phyloP scores from a whole-genome alignment of 2,797 vertebrate species.

The Myotis findleyi region DNA sequence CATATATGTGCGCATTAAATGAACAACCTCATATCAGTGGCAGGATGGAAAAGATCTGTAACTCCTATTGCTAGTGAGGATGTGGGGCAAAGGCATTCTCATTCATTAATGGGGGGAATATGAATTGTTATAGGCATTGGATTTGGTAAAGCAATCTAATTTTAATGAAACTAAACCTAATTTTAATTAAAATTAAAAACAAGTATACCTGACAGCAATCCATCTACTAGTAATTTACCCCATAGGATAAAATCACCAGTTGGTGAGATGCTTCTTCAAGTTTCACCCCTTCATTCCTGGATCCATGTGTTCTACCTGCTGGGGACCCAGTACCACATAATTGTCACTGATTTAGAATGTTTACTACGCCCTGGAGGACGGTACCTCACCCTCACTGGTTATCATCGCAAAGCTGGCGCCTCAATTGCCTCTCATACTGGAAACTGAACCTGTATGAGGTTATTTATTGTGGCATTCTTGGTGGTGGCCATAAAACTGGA shows the following conservation, averaged over 20 bases:
- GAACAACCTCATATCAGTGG: background rate
- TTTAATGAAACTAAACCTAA: conserved; percentile 41
- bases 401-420: background rate
- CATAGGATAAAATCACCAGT: background rate
- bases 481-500: background rate
- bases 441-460: background rate
- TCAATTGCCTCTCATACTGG: background rate
- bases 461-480: background rate
- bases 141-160: conserved; percentile 43
- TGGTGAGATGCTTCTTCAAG: background rate
- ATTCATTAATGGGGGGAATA: background rate
- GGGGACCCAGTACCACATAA: background rate
- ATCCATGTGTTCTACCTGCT: background rate
- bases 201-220: background rate
- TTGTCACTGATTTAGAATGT: background rate
- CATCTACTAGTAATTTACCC: background rate
- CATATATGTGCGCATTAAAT: background rate
- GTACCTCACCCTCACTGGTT: background rate
- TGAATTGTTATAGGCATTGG: background rate
- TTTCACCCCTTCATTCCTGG: background rate
- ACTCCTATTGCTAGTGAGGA: background rate
- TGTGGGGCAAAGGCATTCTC: background rate
- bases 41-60: background rate
- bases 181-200: conserved; percentile 60
- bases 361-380: background rate